Evolutionary conservation across 1,140 invertebrate genomes (phyloP).

Genomic region (Patella vulgata): DNA sequence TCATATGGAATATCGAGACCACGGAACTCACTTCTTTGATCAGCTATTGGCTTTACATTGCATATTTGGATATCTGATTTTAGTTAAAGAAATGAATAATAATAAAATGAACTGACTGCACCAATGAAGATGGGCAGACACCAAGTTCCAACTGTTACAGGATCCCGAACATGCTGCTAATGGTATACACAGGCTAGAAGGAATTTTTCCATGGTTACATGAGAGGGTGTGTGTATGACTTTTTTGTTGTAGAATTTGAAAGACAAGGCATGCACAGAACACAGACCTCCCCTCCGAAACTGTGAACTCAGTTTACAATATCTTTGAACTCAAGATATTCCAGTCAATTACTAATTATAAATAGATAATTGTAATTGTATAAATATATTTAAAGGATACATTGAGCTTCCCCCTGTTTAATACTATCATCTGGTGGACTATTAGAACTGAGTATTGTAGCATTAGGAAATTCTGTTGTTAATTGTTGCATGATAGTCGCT

Average conservation of each 20-base stretch:
- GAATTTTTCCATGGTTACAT: too few relatives aligned
- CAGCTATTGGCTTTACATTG: conserved; percentile 49
- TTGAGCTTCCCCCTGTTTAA: conserved; percentile 45
- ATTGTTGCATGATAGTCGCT: conserved; percentile 47
- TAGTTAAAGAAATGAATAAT: conserved; percentile 23
- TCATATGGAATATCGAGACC: conserved; percentile 43
- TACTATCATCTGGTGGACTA: conserved; percentile 37
- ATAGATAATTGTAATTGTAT: neutral
- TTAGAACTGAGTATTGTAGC: conserved; percentile 50
- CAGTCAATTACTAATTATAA: too few relatives aligned
- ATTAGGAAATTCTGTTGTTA: conserved; percentile 50
- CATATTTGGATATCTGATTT: conserved; percentile 59
- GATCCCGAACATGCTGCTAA: too few relatives aligned
- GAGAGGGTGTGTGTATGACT: too few relatives aligned
- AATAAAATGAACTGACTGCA: neutral
- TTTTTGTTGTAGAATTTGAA: too few relatives aligned
- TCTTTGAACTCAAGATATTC: too few relatives aligned
- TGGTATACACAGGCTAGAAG: too few relatives aligned
- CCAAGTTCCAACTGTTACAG: neutral
- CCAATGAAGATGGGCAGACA: neutral
- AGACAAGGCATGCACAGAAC: too few relatives aligned
- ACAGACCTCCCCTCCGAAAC: too few relatives aligned
- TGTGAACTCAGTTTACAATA: too few relatives aligned
- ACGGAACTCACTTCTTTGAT: conserved; percentile 40
- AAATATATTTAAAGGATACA: conserved; percentile 60